Conservation (phyloP, 1,140 invertebrate genomes). For the Scaptodrosophila lebanonensis region DNA sequence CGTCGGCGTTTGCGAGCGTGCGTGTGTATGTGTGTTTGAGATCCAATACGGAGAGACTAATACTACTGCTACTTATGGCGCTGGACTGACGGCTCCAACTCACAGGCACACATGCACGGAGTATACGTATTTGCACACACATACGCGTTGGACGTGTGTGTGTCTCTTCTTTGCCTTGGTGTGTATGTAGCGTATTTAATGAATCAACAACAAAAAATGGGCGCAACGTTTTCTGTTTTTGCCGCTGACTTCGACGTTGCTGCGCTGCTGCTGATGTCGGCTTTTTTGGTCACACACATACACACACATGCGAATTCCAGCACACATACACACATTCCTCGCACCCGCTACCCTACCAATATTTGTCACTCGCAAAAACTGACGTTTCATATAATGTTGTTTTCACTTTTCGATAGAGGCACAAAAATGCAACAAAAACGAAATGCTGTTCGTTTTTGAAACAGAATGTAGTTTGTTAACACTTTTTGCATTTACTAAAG, state of each 20-base stretch:
- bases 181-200: constrained; percentile 53
- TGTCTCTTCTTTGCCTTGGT: constrained; percentile 1
- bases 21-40: constrained; percentile 41
- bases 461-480: background rate
- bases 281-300: constrained; percentile 57
- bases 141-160: constrained; percentile 17
- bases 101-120: constrained; percentile 43
- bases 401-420: constrained; percentile 11
- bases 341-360: constrained; percentile 11
- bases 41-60: too few relatives aligned
- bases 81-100: constrained; percentile 55
- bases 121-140: constrained; percentile 9
- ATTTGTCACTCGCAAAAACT: too few relatives aligned
- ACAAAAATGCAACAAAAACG: background rate
- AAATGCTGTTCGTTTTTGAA: background rate
- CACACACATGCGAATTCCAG: constrained; percentile 16
- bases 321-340: constrained; percentile 33
- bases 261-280: constrained; percentile 49
- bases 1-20: constrained; percentile 24
- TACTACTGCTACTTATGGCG: constrained; percentile 36
- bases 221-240: constrained; percentile 52
- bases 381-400: too few relatives aligned
- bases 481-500: too few relatives aligned
- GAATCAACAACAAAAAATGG: constrained; percentile 75
- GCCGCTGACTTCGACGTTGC: constrained; percentile 3